phyloP scores from a whole-genome alignment of 1,140 invertebrate genomes.

The Trachymyrmex septentrionalis region DNA sequence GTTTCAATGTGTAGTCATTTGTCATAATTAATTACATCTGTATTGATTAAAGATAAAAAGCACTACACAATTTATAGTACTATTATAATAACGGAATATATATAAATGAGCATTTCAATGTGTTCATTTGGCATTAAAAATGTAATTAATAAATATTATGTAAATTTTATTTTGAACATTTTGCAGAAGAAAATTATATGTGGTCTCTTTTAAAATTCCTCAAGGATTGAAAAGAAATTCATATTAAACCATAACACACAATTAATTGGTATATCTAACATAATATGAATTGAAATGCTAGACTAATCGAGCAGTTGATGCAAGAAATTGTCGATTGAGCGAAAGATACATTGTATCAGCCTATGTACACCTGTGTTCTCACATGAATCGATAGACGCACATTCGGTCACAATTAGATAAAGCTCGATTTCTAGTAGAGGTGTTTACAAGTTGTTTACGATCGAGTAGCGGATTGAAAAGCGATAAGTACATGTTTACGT shows the following conservation, averaged over 20 bases:
- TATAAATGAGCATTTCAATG: neutral
- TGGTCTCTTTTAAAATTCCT: neutral
- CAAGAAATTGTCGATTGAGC: constrained; percentile 47
- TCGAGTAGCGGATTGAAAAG: constrained; percentile 47
- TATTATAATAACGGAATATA: neutral
- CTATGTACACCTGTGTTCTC: constrained; percentile 50
- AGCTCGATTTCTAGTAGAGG: constrained; percentile 38
- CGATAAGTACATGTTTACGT: constrained; percentile 13
- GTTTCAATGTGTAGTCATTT: constrained; percentile 26
- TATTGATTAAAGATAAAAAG: constrained; percentile 11
- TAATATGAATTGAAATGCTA: constrained; percentile 22
- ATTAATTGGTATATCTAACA: neutral
- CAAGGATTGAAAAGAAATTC: neutral
- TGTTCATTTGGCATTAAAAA: neutral
- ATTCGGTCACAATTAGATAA: constrained; percentile 56
- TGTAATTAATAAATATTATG: neutral
- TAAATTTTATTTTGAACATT: neutral
- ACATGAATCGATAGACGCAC: constrained; percentile 33
- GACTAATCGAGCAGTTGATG: constrained; percentile 12
- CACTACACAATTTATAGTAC: neutral
- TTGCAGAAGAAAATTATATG: neutral
- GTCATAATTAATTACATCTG: neutral
- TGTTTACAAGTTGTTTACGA: constrained; percentile 55
- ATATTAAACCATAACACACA: neutral
- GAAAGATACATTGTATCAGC: constrained; percentile 5